A percentile compares a stretch with the other conserved stretches of the same genome.
Conservation (phyloP, 92 coral and sea anemone species). For the Epizoanthus scotinus region DNA sequence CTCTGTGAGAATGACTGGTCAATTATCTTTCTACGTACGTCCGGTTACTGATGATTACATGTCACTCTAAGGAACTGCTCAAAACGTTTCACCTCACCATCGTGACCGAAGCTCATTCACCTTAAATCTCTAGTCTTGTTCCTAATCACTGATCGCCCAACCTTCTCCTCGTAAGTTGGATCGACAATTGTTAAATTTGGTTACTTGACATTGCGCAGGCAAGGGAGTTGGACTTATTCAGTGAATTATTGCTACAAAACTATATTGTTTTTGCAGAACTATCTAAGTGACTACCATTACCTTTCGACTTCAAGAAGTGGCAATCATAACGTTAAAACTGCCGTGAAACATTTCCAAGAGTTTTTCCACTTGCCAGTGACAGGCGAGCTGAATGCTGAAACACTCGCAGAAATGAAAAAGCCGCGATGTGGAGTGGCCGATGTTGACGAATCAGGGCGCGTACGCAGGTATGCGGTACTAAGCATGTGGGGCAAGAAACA, state of each 20-base stretch:
- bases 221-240: too few relatives aligned
- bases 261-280: slow-evolving; percentile 50
- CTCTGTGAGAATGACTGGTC: background rate
- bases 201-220: background rate
- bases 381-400: slow-evolving; percentile 69
- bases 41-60: too few relatives aligned
- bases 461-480: slow-evolving; percentile 52
- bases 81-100: too few relatives aligned
- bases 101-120: too few relatives aligned
- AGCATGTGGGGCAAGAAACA: slow-evolving; percentile 53
- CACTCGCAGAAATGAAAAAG: slow-evolving; percentile 72
- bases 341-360: slow-evolving; percentile 71
- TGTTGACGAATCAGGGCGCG: slow-evolving; percentile 59
- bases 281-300: slow-evolving; percentile 70
- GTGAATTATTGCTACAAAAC: background rate
- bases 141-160: too few relatives aligned
- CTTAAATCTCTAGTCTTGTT: too few relatives aligned
- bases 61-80: too few relatives aligned
- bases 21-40: slow-evolving; percentile 9
- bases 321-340: slow-evolving; percentile 66
- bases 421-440: slow-evolving; percentile 93
- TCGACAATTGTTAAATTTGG: too few relatives aligned
- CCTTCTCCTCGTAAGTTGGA: background rate
- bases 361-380: slow-evolving; percentile 75
- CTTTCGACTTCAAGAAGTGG: slow-evolving; percentile 72